phyloP scores from a whole-genome alignment of 2,888 invertebrate genomes.

The Rhingia campestris region DNA sequence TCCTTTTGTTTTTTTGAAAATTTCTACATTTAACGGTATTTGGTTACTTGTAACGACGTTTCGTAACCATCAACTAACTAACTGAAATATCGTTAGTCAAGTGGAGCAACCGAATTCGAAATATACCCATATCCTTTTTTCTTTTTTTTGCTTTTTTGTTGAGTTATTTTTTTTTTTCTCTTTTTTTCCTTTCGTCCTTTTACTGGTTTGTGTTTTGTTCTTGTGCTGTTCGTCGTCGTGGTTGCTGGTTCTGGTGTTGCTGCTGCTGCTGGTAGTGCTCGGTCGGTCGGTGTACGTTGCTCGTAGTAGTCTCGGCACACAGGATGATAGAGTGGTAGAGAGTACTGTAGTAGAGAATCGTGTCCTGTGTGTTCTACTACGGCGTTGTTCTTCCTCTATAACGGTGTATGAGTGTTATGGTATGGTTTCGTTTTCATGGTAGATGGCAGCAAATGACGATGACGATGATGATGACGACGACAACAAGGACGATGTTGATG shows the following conservation, averaged over 20 bases:
- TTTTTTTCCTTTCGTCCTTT: conserved; percentile 62
- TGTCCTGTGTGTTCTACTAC: conserved; percentile 53
- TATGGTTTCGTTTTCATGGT: conserved; percentile 73
- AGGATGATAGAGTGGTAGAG: conserved; percentile 66
- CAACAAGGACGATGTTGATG: conserved; percentile 31
- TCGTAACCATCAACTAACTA: conserved; percentile 75
- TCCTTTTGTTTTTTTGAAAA: conserved; percentile 43
- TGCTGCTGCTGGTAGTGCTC: conserved; percentile 56
- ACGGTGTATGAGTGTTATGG: conserved; percentile 72
- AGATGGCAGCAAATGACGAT: conserved; percentile 69
- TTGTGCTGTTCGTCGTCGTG: conserved; percentile 71
- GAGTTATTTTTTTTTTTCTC: conserved; percentile 38
- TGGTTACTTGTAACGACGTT: conserved; percentile 73
- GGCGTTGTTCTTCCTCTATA: conserved; percentile 63
- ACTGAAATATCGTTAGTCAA: conserved; percentile 74
- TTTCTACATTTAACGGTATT: conserved; percentile 71
- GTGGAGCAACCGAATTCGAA: conserved; percentile 75
- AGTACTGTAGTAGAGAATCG: conserved; percentile 34
- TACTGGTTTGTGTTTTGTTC: conserved; percentile 69
- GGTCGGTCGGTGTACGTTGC: conserved; percentile 58
- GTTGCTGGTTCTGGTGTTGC: conserved; percentile 63
- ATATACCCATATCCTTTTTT: conserved; percentile 70
- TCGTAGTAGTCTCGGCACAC: conserved; percentile 55
- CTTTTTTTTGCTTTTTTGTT: conserved; percentile 39
- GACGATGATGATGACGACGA: conserved; percentile 58